Conservation (phyloP, 2,888 invertebrate species). For the Drosophila niveifrons region DNA sequence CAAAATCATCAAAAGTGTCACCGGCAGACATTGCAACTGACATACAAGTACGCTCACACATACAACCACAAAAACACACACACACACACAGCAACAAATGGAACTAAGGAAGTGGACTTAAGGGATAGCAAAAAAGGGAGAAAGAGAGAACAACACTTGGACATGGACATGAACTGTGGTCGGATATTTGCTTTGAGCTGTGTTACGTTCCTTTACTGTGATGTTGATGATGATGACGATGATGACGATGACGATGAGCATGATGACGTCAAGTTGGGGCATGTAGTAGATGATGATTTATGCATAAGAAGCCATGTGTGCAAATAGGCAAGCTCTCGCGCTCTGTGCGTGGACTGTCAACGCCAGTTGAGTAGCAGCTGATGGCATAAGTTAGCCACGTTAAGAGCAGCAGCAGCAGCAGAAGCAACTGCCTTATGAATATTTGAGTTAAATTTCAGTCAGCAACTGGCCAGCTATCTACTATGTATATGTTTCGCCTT, state of each 20-base stretch:
- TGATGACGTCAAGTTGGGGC: conserved; percentile 43
- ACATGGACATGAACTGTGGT: conserved; percentile 32
- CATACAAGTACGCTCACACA: conserved; percentile 6
- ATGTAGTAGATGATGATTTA: conserved; percentile 62
- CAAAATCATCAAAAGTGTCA: conserved; percentile 49
- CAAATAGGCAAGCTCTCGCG: conserved; percentile 41
- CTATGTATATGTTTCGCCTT: conserved; percentile 5
- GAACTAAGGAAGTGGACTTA: conserved; percentile 2
- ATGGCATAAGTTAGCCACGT: conserved; percentile 26
- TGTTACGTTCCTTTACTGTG: conserved; percentile 18
- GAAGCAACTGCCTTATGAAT: conserved; percentile 27
- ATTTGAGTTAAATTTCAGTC: conserved; percentile 19
- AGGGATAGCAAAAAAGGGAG: conserved; percentile 6
- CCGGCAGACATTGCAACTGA: conserved; percentile 25
- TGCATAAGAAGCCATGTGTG: conserved; percentile 62
- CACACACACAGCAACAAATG: conserved; percentile 8
- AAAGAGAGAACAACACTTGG: conserved; percentile 10
- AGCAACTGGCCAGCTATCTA: conserved; percentile 15
- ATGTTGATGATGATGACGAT: conserved; percentile 20
- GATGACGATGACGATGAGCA: conserved; percentile 18
- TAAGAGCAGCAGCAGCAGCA: conserved; percentile 16
- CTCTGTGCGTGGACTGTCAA: conserved; percentile 42
- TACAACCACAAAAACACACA: background rate
- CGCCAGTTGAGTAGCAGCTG: conserved; percentile 19
- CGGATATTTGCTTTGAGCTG: conserved; percentile 42